Conservation (phyloP, 53 echinoderm and acorn worm species). For the Stichopus horrens region DNA sequence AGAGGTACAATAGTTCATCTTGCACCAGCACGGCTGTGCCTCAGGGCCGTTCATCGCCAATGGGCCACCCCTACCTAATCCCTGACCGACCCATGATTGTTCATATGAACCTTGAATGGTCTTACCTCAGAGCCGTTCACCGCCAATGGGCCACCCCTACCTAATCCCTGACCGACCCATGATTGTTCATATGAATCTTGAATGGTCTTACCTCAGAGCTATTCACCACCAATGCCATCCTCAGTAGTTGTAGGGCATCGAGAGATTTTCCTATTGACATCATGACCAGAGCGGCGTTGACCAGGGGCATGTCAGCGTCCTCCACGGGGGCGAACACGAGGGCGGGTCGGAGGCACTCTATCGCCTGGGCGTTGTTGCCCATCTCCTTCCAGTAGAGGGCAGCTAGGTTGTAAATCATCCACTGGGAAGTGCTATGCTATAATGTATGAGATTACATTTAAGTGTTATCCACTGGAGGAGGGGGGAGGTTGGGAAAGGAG, state of each 20-base stretch:
- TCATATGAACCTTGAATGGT: no score
- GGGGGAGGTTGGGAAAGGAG: no score
- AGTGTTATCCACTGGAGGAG: no score
- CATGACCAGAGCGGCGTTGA: slow-evolving; percentile 75
- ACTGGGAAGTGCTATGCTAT: slow-evolving; percentile 63
- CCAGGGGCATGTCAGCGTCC: slow-evolving; percentile 69
- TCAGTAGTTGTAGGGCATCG: slow-evolving; percentile 79
- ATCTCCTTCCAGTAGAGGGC: slow-evolving; percentile 81
- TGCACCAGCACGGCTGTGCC: no score
- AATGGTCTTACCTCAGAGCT: slow-evolving; percentile 68
- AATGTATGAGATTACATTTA: neutral
- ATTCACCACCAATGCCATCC: slow-evolving; percentile 79
- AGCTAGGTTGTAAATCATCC: slow-evolving; percentile 78
- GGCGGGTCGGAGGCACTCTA: slow-evolving; percentile 90
- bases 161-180: no score
- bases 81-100: no score
- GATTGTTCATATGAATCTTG: no score
- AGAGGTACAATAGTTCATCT: no score
- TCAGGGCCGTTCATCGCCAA: no score
- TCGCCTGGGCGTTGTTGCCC: slow-evolving; percentile 67
- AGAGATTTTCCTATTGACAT: slow-evolving; percentile 55
- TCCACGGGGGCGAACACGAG: slow-evolving; percentile 75
- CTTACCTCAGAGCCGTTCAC: no score
- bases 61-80: no score
- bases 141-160: no score